These are phyloP conservation scores for Ptyas mucosa DNA, from an alignment of 2,113 vertebrate species.

Conservation along the genomic window DNA sequence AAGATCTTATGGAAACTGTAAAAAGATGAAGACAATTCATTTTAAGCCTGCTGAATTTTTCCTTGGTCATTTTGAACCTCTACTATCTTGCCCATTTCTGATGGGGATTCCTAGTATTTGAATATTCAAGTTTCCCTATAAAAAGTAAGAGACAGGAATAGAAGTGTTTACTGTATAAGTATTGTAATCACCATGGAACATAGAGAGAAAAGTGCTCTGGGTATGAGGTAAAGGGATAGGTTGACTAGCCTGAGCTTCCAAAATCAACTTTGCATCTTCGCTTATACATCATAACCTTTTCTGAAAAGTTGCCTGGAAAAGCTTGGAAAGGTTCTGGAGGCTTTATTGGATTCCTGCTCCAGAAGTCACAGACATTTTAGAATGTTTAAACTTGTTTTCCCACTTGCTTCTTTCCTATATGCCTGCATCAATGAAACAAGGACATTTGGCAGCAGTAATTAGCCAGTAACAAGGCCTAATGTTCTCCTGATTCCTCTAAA, in stretches of 20 bases:
- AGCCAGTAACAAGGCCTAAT: slow-evolving; percentile 54
- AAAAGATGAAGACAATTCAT: background rate
- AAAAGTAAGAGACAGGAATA: background rate
- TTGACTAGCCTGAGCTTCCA: background rate
- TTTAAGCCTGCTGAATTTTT: background rate
- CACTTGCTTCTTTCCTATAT: slow-evolving; percentile 18
- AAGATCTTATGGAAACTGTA: background rate
- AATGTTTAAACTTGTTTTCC: slow-evolving; percentile 4
- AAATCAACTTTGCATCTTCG: background rate
- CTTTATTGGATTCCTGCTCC: background rate
- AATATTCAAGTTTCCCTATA: background rate
- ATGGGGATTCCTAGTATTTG: background rate
- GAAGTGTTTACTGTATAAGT: background rate
- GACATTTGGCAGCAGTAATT: slow-evolving; percentile 57
- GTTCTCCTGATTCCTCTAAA: slow-evolving; percentile 44
- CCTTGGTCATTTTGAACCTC: background rate
- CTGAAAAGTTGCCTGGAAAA: background rate
- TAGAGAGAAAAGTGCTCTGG: background rate
- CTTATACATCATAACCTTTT: background rate
- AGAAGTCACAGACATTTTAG: slow-evolving; percentile 12
- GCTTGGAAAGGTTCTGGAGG: background rate
- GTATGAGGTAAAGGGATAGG: background rate
- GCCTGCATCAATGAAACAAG: slow-evolving; percentile 42
- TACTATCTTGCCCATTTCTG: background rate
- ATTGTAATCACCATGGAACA: background rate